Evolutionary conservation across 2,113 vertebrate genomes (phyloP).

Genomic region (Mesembrinibis cayennensis): DNA sequence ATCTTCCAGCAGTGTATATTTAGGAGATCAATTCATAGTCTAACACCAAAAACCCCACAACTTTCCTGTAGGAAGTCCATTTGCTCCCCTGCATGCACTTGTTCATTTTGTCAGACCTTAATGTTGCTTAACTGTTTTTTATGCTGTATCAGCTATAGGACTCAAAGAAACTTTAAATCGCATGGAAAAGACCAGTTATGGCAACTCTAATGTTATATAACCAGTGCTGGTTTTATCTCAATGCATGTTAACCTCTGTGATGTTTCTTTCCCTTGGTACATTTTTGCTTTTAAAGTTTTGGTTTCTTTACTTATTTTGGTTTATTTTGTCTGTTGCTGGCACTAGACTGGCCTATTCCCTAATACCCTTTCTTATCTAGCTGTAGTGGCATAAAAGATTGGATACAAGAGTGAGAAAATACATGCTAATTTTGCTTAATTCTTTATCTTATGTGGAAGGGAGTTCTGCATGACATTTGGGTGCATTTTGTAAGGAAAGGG

Average conservation of each 20-base stretch:
- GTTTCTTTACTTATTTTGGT: neutral
- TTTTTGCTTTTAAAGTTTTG: neutral
- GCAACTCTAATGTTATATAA: neutral
- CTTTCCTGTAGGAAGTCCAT: neutral
- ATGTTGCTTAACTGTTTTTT: neutral
- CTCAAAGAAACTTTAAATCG: neutral
- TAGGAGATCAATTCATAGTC: neutral
- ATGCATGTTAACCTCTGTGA: neutral
- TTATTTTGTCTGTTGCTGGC: neutral
- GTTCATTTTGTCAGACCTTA: neutral
- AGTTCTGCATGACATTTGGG: neutral
- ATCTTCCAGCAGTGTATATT: neutral
- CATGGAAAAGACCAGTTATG: neutral
- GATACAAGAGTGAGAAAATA: neutral
- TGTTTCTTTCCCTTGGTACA: neutral
- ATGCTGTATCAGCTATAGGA: accelerated
- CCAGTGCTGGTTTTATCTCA: neutral
- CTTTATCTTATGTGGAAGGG: neutral
- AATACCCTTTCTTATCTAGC: neutral
- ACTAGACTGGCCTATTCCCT: neutral
- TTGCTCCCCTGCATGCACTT: neutral
- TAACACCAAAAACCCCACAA: neutral
- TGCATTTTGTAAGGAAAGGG: neutral
- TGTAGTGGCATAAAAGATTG: neutral
- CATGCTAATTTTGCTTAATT: neutral